Evolutionary conservation across 1,140 invertebrate species (phyloP).

Genomic region (Charaxes varanes): DNA sequence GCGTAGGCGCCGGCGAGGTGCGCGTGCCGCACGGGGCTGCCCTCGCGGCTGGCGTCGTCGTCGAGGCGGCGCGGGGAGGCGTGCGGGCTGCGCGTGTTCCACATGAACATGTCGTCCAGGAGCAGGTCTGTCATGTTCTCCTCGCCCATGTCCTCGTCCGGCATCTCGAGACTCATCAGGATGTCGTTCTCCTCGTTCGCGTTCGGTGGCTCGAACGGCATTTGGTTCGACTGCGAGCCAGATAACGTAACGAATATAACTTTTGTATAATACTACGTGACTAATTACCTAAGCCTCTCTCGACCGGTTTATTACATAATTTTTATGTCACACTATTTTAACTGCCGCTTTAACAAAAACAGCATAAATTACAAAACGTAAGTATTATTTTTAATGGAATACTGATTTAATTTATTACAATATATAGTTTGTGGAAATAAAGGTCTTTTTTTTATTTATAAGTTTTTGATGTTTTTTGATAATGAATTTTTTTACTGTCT

Average conservation of each 20-base stretch:
- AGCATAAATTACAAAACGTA: too few species aligned
- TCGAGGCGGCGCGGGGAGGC: slow-evolving; percentile 75
- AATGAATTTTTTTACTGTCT: too few species aligned
- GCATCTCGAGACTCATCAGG: slow-evolving; percentile 81
- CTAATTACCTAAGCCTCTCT: too few species aligned
- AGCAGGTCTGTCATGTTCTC: slow-evolving; percentile 80
- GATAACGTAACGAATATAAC: not conserved
- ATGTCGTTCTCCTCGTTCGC: slow-evolving; percentile 85
- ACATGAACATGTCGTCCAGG: slow-evolving; percentile 72
- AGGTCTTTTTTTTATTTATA: too few species aligned
- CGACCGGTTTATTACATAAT: too few species aligned
- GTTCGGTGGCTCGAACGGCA: slow-evolving; percentile 88
- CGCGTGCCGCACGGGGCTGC: slow-evolving; percentile 34
- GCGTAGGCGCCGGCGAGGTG: slow-evolving; percentile 33
- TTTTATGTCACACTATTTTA: too few species aligned
- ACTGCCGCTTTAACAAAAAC: too few species aligned
- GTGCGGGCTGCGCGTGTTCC: slow-evolving; percentile 65
- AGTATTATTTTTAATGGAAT: too few species aligned
- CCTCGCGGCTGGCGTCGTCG: slow-evolving; percentile 37
- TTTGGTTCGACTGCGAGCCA: slow-evolving; percentile 84
- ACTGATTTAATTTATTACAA: too few species aligned
- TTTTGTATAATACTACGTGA: not conserved
- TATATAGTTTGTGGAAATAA: too few species aligned
- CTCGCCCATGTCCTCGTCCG: slow-evolving; percentile 83
- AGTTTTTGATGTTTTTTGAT: too few species aligned